These are phyloP conservation scores for Ophthalmolycus amberensis DNA, from an alignment of 2,113 vertebrate genomes.

Conservation along the genomic window DNA sequence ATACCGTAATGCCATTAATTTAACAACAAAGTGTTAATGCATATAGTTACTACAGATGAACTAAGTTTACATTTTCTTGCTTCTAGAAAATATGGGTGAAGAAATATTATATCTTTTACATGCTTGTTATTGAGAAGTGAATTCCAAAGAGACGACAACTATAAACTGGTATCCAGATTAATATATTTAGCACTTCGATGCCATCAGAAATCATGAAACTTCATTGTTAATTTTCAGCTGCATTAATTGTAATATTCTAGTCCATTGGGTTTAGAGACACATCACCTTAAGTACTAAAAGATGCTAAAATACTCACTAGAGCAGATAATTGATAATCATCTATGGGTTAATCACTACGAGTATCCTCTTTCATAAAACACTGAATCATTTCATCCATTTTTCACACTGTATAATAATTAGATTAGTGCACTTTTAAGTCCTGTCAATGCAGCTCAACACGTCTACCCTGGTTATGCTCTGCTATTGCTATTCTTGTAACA, in stretches of 20 bases:
- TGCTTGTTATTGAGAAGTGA: not conserved
- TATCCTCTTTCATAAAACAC: not conserved
- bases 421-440: not conserved
- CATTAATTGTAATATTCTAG: not conserved
- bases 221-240: not conserved
- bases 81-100: not conserved
- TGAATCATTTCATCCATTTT: not conserved
- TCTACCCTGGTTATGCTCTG: not conserved
- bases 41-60: not conserved
- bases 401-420: not conserved
- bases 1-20: slow-evolving; percentile 8
- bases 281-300: not conserved
- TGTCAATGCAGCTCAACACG: too few relatives aligned
- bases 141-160: slow-evolving; percentile 2
- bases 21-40: not conserved
- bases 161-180: not conserved
- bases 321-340: not conserved
- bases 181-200: not conserved
- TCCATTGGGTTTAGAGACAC: not conserved
- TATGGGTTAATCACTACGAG: not conserved
- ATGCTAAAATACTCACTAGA: not conserved
- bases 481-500: not conserved
- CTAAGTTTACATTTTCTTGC: not conserved
- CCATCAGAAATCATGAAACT: not conserved
- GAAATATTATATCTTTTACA: not conserved